Percentiles rank a stretch among this genome's conserved stretches.
Conservation (phyloP, 2,113 vertebrate genomes). For the Etheostoma cragini region DNA sequence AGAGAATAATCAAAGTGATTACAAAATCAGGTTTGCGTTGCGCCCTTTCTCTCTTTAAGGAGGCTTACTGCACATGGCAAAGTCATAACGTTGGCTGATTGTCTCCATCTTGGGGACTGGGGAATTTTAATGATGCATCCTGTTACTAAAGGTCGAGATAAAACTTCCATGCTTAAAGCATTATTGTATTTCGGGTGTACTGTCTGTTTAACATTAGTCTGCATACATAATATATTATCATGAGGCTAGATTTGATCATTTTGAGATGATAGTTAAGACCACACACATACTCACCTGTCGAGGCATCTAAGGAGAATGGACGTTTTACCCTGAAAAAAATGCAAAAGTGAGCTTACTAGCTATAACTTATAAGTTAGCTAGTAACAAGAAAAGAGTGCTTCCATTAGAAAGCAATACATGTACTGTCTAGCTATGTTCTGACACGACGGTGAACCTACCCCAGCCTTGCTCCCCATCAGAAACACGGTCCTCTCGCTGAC, state of each 20-base stretch:
- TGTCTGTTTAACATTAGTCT: background rate
- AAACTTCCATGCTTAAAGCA: background rate
- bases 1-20: constrained; percentile 21
- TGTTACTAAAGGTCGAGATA: background rate
- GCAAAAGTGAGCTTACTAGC: background rate
- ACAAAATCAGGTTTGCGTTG: constrained; percentile 8
- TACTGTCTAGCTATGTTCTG: no score
- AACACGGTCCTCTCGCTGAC: constrained; percentile 89
- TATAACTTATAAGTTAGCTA: background rate
- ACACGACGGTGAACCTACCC: constrained; percentile 78
- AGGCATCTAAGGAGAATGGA: constrained; percentile 93
- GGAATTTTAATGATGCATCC: background rate
- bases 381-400: background rate
- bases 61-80: constrained; percentile 18
- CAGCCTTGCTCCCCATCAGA: constrained; percentile 93
- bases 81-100: constrained; percentile 50
- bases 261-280: background rate
- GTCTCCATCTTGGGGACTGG: constrained; percentile 64
- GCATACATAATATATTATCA: background rate
- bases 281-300: constrained; percentile 88
- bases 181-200: background rate
- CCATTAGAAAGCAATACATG: background rate
- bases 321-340: constrained; percentile 89
- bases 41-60: background rate
- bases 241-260: background rate